phyloP scores from a whole-genome alignment of 1,140 invertebrate genomes.

The Mylabris phalerata region DNA sequence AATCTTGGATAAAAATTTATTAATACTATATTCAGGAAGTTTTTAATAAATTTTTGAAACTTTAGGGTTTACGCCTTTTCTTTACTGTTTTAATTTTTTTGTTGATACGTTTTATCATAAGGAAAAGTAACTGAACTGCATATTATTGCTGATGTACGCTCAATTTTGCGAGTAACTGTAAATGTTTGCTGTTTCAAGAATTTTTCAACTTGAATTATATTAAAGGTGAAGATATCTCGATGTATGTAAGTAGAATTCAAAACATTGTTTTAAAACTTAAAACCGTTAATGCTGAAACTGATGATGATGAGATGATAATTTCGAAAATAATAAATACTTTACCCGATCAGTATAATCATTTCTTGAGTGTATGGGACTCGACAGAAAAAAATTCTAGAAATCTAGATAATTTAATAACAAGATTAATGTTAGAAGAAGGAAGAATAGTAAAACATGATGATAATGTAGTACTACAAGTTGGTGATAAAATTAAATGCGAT shows the following conservation, averaged over 20 bases:
- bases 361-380: slow-evolving; percentile 22
- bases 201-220: slow-evolving; percentile 29
- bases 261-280: slow-evolving; percentile 18
- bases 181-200: slow-evolving; percentile 35
- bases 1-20: no score
- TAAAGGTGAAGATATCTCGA: slow-evolving; percentile 13
- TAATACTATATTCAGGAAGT: no score
- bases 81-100: no score
- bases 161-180: no score
- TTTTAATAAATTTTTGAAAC: no score
- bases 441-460: background rate
- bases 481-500: background rate
- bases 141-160: no score
- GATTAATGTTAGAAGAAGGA: background rate
- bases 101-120: no score
- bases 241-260: slow-evolving; percentile 23
- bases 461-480: background rate
- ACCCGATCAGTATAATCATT: slow-evolving; percentile 22
- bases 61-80: no score
- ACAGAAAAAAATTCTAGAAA: slow-evolving; percentile 16
- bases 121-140: no score
- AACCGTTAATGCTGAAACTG: slow-evolving; percentile 23
- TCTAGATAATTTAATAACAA: slow-evolving; percentile 5
- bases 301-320: slow-evolving; percentile 28
- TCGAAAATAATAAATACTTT: slow-evolving; percentile 32